Conservation (phyloP, 2,888 invertebrate genomes). For the Nudaria mundana region DNA sequence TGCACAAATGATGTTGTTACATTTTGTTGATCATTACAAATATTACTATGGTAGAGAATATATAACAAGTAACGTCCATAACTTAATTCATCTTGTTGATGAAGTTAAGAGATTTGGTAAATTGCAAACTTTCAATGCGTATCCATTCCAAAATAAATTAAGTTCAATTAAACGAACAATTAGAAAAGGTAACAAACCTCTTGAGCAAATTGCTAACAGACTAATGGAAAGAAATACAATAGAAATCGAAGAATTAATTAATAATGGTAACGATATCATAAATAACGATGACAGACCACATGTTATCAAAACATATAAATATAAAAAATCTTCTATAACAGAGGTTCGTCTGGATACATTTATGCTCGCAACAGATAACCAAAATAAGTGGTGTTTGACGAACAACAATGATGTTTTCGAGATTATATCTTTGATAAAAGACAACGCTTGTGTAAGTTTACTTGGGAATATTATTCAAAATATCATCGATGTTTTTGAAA, state of each 20-base stretch:
- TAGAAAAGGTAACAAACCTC: neutral
- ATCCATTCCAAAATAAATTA: neutral
- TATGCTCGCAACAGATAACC: conserved; percentile 4
- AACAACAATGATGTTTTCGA: neutral
- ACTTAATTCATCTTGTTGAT: neutral
- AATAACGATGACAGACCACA: neutral
- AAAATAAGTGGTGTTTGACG: neutral
- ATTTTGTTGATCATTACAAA: no score
- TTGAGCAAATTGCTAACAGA: neutral
- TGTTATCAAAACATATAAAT: neutral
- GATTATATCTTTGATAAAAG: neutral
- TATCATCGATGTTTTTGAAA: neutral
- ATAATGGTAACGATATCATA: no score
- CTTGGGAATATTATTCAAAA: neutral
- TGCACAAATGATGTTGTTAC: no score
- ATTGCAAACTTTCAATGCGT: no score
- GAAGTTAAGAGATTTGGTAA: neutral
- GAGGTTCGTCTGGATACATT: conserved; percentile 3
- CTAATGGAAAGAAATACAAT: neutral
- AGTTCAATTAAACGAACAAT: neutral
- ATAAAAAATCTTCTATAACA: neutral
- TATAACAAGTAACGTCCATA: no score
- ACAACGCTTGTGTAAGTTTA: neutral
- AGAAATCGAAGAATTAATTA: neutral
- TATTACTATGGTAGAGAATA: no score